These are phyloP conservation scores for Ptilonorhynchus violaceus DNA, from an alignment of 2,113 vertebrate genomes.

Conservation along the genomic window DNA sequence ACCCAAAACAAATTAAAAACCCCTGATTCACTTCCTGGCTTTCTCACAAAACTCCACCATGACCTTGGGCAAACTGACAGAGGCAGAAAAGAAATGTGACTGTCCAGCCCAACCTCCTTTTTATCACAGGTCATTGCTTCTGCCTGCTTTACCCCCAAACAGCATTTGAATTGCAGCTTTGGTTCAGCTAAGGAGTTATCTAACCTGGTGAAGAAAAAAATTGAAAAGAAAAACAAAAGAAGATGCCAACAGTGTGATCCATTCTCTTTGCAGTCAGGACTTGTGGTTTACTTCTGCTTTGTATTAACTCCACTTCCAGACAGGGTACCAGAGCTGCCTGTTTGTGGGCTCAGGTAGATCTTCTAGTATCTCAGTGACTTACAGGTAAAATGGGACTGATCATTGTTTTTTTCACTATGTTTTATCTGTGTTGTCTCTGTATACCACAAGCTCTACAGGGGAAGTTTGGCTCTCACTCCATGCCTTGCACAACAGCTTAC, in stretches of 20 bases:
- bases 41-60: neutral
- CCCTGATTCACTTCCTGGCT: neutral
- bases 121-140: neutral
- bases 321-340: neutral
- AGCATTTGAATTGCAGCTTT: neutral
- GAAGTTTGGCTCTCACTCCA: neutral
- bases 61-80: neutral
- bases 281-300: neutral
- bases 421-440: neutral
- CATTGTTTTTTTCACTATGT: rapidly evolving
- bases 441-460: neutral
- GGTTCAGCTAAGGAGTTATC: neutral
- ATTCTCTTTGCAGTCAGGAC: neutral
- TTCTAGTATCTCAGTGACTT: neutral
- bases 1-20: neutral
- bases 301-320: neutral
- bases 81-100: neutral
- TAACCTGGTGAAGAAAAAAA: neutral
- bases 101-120: neutral
- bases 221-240: neutral
- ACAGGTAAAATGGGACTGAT: neutral
- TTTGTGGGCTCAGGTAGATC: neutral
- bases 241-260: neutral
- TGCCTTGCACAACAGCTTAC: neutral
- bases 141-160: neutral